Conservation (phyloP, 2,888 invertebrate genomes). For the Synergus gifuensis region DNA sequence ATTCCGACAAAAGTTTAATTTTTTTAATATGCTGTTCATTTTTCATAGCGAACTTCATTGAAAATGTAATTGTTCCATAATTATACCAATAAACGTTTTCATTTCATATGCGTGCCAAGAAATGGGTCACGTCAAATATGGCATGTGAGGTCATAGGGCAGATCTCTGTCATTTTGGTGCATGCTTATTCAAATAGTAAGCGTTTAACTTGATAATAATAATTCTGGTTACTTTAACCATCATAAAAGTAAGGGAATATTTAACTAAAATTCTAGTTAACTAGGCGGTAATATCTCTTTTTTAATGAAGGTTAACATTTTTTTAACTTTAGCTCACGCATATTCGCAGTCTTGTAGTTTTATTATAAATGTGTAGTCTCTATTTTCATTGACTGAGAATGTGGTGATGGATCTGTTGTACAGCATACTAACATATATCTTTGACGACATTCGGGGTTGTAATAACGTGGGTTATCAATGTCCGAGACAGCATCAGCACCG, state of each 20-base stretch:
- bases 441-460: not conserved
- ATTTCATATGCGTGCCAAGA: not conserved
- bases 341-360: not conserved
- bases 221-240: too few relatives aligned
- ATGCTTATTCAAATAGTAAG: not conserved
- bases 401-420: not conserved
- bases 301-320: too few relatives aligned
- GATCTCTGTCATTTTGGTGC: not conserved
- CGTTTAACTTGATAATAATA: not conserved
- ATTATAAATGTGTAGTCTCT: not conserved
- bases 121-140: not conserved
- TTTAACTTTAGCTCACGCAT: not conserved
- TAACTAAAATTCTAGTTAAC: too few relatives aligned
- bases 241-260: too few relatives aligned
- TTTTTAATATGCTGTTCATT: not conserved
- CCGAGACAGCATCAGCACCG: not conserved
- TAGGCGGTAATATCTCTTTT: too few relatives aligned
- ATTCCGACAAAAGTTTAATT: not conserved
- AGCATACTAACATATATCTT: not conserved
- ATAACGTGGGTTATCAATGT: conserved; percentile 1
- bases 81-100: not conserved
- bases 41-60: not conserved
- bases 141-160: not conserved
- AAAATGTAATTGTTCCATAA: not conserved
- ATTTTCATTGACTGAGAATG: not conserved